Conservation (phyloP, 2,888 invertebrate genomes). For the Acleris holmiana region DNA sequence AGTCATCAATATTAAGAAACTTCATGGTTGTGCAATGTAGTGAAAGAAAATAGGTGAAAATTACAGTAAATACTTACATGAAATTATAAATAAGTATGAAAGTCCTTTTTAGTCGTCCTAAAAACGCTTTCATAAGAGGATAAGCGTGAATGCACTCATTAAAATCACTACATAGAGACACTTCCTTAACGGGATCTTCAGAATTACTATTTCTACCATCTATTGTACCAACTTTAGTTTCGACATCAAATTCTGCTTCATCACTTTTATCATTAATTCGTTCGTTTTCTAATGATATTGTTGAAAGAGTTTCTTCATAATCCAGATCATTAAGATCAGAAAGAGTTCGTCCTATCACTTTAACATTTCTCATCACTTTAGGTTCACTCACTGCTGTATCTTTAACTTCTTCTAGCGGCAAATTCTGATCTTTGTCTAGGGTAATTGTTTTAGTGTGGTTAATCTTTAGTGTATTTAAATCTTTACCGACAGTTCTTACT, state of each 20-base stretch:
- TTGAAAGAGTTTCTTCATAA: constrained; percentile 20
- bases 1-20: too few relatives aligned
- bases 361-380: constrained; percentile 44
- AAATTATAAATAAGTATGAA: constrained; percentile 52
- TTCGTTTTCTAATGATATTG: constrained; percentile 2
- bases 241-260: neutral
- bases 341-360: neutral
- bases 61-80: constrained; percentile 56
- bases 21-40: too few relatives aligned
- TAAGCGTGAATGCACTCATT: constrained; percentile 47
- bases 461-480: constrained; percentile 53
- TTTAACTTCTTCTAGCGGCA: neutral
- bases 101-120: constrained; percentile 48
- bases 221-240: neutral
- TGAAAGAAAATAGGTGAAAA: too few relatives aligned
- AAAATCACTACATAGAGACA: constrained; percentile 17
- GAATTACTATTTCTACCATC: too few relatives aligned
- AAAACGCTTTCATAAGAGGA: constrained; percentile 49
- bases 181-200: neutral
- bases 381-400: constrained; percentile 37
- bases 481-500: constrained; percentile 54
- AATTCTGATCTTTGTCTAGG: constrained; percentile 11
- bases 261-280: constrained; percentile 13
- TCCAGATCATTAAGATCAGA: constrained; percentile 36
- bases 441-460: constrained; percentile 44